Evolutionary conservation across 1,140 invertebrate species (phyloP).

Genomic region (Drosophila virilis): DNA sequence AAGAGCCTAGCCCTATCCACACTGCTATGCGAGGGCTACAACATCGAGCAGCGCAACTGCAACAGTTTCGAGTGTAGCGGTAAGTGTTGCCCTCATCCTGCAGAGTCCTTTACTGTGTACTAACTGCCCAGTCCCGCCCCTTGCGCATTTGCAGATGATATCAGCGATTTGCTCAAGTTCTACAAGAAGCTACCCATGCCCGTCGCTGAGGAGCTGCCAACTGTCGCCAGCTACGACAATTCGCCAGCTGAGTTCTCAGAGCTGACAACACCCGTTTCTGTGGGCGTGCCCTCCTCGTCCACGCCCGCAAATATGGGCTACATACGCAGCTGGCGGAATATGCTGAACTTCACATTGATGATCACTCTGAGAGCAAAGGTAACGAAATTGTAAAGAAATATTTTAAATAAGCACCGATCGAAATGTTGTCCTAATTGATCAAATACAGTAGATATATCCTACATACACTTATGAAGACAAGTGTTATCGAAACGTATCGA

Average conservation of each 20-base stretch:
- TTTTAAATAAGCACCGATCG: neutral
- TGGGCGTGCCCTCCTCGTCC: conserved; percentile 47
- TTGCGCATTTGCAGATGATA: conserved; percentile 64
- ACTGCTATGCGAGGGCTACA: conserved; percentile 81
- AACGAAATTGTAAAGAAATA: neutral
- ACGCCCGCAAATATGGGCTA: conserved; percentile 79
- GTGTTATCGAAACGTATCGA: no score
- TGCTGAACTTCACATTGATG: conserved; percentile 79
- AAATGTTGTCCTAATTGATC: no score
- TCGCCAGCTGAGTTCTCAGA: conserved; percentile 34
- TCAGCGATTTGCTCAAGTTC: conserved; percentile 80
- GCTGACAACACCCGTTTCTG: conserved; percentile 23
- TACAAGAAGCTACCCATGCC: conserved; percentile 71
- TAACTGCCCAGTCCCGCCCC: neutral
- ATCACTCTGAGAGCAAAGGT: conserved; percentile 77
- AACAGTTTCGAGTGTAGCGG: conserved; percentile 83
- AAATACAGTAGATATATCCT: no score
- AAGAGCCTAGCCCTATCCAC: conserved; percentile 74
- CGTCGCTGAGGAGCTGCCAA: conserved; percentile 40
- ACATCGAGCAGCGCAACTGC: conserved; percentile 84
- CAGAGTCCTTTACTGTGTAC: neutral
- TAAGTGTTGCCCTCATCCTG: conserved; percentile 38
- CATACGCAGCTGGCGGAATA: conserved; percentile 74
- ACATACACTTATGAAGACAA: no score
- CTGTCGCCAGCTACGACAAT: conserved; percentile 31